Percentiles rank a stretch among this genome's conserved stretches.
phyloP scores from a whole-genome alignment of 2,888 invertebrate species.

The Diarsia brunnea region DNA sequence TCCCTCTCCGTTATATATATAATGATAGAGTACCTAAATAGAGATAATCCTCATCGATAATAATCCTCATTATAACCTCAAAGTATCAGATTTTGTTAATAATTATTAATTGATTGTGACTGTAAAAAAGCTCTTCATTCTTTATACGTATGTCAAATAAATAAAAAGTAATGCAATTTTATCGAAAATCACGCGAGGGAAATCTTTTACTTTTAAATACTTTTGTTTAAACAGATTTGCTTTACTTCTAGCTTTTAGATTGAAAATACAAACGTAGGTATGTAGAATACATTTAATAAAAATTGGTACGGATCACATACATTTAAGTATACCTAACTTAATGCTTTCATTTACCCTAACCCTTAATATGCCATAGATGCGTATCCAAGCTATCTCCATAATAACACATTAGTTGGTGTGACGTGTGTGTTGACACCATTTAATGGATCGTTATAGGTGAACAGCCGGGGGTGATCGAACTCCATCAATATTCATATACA shows the following conservation, averaged over 20 bases:
- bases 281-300: not conserved
- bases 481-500: slow-evolving; percentile 48
- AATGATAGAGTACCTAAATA: too few species aligned
- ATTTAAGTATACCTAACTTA: not conserved
- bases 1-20: too few species aligned
- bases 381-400: not conserved
- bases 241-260: too few species aligned
- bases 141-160: not conserved
- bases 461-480: slow-evolving; percentile 60
- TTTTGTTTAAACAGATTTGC: too few species aligned
- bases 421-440: slow-evolving; percentile 54
- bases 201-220: not conserved
- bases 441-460: slow-evolving; percentile 62
- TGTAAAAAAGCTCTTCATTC: not conserved
- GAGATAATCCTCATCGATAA: too few species aligned
- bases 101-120: not conserved
- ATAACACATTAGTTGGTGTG: slow-evolving; percentile 19
- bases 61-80: too few species aligned
- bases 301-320: not conserved
- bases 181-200: not conserved
- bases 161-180: not conserved
- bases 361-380: not conserved
- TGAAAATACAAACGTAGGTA: too few species aligned
- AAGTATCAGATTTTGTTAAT: not conserved
- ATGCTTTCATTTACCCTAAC: slow-evolving; percentile 1